Percentiles rank a stretch among this genome's conserved stretches.
Conservation (phyloP, 2,888 invertebrate species). For the Rhabditoides inermis region DNA sequence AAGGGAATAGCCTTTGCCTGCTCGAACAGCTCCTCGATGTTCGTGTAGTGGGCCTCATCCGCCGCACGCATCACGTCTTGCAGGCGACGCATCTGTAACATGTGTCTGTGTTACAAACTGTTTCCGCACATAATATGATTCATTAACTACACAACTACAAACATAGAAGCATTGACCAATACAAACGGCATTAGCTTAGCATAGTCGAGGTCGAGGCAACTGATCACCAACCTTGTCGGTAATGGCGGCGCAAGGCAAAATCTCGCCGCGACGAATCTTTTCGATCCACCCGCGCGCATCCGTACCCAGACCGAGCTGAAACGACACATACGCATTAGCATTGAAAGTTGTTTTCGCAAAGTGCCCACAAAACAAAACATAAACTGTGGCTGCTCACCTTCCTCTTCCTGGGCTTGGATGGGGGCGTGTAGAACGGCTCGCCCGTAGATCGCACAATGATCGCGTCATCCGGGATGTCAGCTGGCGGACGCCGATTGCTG, state of each 20-base stretch:
- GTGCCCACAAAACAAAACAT: neutral
- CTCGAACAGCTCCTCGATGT: conserved; percentile 34
- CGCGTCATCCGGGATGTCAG: conserved; percentile 49
- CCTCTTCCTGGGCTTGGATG: conserved; percentile 24
- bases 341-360: neutral
- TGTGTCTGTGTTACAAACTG: neutral
- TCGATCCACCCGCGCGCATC: conserved; percentile 41
- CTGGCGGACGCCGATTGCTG: conserved; percentile 49
- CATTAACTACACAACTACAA: no score
- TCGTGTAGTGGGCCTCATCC: conserved; percentile 11
- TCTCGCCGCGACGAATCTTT: conserved; percentile 40
- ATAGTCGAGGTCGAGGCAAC: neutral
- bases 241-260: conserved; percentile 37
- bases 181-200: neutral
- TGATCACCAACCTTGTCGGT: conserved; percentile 31
- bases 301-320: conserved; percentile 36
- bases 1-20: conserved; percentile 38
- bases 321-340: neutral
- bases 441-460: conserved; percentile 45
- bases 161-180: no score
- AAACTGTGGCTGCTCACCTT: conserved; percentile 6
- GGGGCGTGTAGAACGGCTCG: conserved; percentile 38
- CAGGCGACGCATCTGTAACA: conserved; percentile 28
- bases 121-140: neutral
- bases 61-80: conserved; percentile 28